Percentiles rank a stretch among this genome's conserved stretches.
Evolutionary conservation across 1,140 invertebrate genomes (phyloP).

Genomic region (Drosophila seguyi): DNA sequence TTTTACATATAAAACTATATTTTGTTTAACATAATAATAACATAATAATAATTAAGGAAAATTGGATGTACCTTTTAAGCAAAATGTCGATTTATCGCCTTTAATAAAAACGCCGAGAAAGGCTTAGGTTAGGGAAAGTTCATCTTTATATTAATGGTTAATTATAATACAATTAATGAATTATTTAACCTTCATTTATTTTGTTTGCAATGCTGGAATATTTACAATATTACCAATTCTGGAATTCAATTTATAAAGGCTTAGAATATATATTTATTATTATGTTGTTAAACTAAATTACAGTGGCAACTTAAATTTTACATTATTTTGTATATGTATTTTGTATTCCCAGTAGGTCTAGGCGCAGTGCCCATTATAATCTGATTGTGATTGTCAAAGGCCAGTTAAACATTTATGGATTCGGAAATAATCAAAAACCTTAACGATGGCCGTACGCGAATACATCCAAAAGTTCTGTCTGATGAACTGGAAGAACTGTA

Average conservation of each 20-base stretch:
- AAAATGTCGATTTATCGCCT: too few species aligned
- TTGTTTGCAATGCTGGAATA: not conserved
- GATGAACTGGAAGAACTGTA: constrained; percentile 58
- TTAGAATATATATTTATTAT: too few species aligned
- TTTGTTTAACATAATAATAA: too few species aligned
- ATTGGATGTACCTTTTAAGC: too few species aligned
- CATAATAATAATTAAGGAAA: too few species aligned
- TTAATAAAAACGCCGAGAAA: too few species aligned
- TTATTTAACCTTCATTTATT: not conserved
- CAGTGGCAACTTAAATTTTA: not conserved
- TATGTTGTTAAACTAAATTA: not conserved
- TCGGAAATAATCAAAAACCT: not conserved
- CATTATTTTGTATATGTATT: not conserved
- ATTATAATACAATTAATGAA: not conserved
- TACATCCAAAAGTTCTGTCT: constrained; percentile 43
- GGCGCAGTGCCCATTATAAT: not conserved
- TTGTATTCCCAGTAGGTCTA: not conserved
- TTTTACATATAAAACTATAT: too few species aligned
- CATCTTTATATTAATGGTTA: not conserved
- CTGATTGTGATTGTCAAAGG: not conserved
- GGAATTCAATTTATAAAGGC: too few species aligned
- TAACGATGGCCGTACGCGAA: constrained; percentile 41
- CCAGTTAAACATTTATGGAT: not conserved
- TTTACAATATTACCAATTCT: too few species aligned
- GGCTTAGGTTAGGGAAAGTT: not conserved